A percentile compares a stretch with the other conserved stretches of the same genome.
phyloP scores from a whole-genome alignment of 1,140 invertebrate genomes.

The Dendroctonus ponderosae region DNA sequence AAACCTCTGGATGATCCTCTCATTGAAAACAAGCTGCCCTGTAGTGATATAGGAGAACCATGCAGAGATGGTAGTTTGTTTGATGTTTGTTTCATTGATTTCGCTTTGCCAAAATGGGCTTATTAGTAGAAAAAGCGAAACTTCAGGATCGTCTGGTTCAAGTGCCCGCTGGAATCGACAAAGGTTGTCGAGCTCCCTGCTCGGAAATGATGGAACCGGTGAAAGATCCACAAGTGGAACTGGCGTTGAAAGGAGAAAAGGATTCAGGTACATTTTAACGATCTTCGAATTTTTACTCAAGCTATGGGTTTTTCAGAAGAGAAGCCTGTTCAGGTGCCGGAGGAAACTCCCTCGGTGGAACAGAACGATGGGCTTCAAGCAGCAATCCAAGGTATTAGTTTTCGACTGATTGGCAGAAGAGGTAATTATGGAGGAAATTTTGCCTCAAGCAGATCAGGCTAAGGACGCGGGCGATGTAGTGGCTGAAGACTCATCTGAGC shows the following conservation, averaged over 20 bases:
- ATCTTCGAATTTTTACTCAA: no score
- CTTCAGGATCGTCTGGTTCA: background rate
- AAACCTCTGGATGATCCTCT: background rate
- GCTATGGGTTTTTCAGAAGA: no score
- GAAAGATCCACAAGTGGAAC: conserved; percentile 7
- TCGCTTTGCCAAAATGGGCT: background rate
- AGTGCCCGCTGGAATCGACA: background rate
- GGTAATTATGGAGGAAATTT: no score
- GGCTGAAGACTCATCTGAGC: no score
- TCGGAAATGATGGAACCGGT: conserved; percentile 7
- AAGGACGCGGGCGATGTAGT: no score
- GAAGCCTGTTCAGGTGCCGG: no score
- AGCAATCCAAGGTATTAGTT: no score
- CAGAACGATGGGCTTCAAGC: no score
- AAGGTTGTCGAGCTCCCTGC: conserved; percentile 16
- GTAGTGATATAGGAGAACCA: conserved; percentile 12
- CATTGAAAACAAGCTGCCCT: background rate
- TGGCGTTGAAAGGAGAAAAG: background rate
- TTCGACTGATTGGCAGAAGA: no score
- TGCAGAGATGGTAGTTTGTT: conserved; percentile 7
- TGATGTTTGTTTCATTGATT: background rate
- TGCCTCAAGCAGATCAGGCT: no score
- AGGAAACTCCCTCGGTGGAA: no score
- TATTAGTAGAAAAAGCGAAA: background rate
- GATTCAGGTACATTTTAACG: background rate